Base-by-base conservation (phyloP, 2,113 vertebrate species). In the Poeciliopsis prolifica region DNA sequence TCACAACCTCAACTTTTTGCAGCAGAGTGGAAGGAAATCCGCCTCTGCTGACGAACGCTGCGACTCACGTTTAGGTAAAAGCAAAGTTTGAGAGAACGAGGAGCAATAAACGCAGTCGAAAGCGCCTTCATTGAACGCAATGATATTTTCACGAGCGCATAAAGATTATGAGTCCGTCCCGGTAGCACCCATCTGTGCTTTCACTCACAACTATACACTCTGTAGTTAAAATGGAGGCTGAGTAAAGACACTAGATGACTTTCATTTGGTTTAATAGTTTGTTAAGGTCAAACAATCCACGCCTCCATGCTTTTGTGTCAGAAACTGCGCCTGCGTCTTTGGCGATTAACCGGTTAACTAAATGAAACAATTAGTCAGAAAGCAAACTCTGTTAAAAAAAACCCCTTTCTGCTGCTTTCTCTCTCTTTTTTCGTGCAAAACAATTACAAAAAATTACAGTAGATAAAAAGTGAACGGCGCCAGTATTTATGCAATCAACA, bases 401-500 rank as follows among this genome's bases (percentile, higher is more conserved):
- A 78, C n/a, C n/a, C 70, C 63, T 74, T 63, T 77, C 72, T 81
- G 64, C 48, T 42, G 69, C 70, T 33, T 29, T 95, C 44, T 42
- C 35, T 94, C 94, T 93, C 93, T 92, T 93, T 95, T 94, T 93
- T 92, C 11, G 48, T 86, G 37, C 94, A 94, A 97, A 98, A 98
- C 97, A 99, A 99, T 99, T 98, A 98, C 94, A 95, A 98, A 58
- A 58, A 98, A 98, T 98, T 97, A 97, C 97, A 96, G 96, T 95
- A 96, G 96, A 96, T 94, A 96, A 97, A 97, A 97, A 97, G 94
- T 95, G 95, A 96, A 95, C 96, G 92, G 96, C 95, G 96, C 95
- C 95, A 95, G 96, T 98, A 97, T 98, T 98, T 98, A 97, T 98
- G 96, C 96, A 99, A 98, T 98, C 97, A 98, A 98, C 96, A 97